Evolutionary conservation across 2,113 vertebrate species (phyloP).

Genomic region (Entosphenus tridentatus): DNA sequence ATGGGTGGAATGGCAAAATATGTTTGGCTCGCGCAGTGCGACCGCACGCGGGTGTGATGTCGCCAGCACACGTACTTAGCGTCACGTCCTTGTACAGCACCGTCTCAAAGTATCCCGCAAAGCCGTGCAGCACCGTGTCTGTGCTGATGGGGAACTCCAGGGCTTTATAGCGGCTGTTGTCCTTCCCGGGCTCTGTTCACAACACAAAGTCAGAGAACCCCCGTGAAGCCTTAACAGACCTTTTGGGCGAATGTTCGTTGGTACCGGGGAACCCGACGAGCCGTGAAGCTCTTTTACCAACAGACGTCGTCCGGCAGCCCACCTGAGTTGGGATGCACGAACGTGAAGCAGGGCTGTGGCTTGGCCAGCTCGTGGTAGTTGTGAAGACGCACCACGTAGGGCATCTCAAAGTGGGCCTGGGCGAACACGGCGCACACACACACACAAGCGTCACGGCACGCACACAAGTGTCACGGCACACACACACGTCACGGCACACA

Average conservation of each 20-base stretch:
- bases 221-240: too few relatives aligned
- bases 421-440: conserved; percentile 9
- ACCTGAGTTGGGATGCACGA: conserved; percentile 52
- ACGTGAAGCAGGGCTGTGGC: conserved; percentile 57
- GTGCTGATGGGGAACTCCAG: conserved; percentile 40
- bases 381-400: conserved; percentile 64
- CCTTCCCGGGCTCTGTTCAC: conserved; percentile 25
- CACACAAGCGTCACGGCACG: background rate
- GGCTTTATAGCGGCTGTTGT: conserved; percentile 60
- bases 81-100: conserved; percentile 56
- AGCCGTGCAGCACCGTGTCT: conserved; percentile 67
- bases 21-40: too few relatives aligned
- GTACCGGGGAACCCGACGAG: too few relatives aligned
- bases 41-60: too few relatives aligned
- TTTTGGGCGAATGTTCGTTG: too few relatives aligned
- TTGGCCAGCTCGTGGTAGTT: conserved; percentile 69
- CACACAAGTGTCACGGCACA: too few relatives aligned
- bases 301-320: background rate
- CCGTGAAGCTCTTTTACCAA: too few relatives aligned
- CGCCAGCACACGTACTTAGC: conserved; percentile 36
- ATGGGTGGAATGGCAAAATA: too few relatives aligned
- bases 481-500: too few relatives aligned
- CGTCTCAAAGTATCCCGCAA: conserved; percentile 71
- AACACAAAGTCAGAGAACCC: too few relatives aligned
- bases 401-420: conserved; percentile 67